Evolutionary conservation across 2,113 vertebrate genomes (phyloP).

Genomic region (Piprites chloris): DNA sequence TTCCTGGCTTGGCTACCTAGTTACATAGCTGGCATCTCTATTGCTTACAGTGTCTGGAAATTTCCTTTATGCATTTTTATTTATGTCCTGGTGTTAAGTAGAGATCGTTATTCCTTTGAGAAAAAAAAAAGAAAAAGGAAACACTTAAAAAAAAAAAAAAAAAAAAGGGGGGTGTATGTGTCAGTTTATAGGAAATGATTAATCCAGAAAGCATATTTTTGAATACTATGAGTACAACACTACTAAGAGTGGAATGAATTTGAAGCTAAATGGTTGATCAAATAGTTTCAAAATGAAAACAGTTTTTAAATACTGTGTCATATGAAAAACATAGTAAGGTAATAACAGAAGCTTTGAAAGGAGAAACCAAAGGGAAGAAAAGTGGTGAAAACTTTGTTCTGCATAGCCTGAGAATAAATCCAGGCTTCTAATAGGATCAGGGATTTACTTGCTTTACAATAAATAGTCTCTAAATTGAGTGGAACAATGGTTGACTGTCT

Average conservation of each 20-base stretch:
- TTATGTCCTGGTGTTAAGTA: background rate
- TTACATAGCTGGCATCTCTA: background rate
- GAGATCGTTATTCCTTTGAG: background rate
- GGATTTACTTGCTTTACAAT: background rate
- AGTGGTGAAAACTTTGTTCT: background rate
- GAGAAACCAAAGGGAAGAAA: background rate
- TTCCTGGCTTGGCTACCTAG: background rate
- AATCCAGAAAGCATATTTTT: background rate
- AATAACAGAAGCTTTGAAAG: background rate
- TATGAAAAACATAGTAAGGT: background rate
- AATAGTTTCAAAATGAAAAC: background rate
- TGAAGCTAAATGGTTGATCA: background rate
- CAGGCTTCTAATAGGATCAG: background rate
- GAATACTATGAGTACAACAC: background rate
- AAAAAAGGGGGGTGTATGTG: fast-evolving
- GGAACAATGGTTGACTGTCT: background rate
- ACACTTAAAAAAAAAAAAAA: background rate
- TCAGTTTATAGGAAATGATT: background rate
- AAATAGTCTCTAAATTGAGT: background rate
- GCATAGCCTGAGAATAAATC: background rate
- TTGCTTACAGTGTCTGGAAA: background rate
- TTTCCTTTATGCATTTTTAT: background rate
- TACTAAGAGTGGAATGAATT: background rate
- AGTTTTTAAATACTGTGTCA: background rate
- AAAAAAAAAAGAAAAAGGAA: background rate